phyloP scores from a whole-genome alignment of 2,113 vertebrate species.

The Daubentonia madagascariensis region DNA sequence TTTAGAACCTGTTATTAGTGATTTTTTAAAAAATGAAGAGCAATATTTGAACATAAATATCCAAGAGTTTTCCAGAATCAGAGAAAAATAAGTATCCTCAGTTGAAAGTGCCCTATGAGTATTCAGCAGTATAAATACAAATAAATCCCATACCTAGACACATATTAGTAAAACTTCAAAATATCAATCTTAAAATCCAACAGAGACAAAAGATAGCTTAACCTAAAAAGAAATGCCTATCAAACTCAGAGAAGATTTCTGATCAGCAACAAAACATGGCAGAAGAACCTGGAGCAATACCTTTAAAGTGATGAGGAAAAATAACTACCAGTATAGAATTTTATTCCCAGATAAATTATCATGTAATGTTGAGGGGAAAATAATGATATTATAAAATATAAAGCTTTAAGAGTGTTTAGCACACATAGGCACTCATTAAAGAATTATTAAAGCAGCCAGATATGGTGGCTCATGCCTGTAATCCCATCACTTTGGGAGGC shows the following conservation, averaged over 20 bases:
- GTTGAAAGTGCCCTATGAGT: background rate
- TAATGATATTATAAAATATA: background rate
- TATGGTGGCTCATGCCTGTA: no score
- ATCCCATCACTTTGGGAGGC: no score
- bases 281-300: background rate
- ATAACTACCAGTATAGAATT: background rate
- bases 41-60: background rate
- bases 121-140: background rate
- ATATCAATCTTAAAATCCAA: background rate
- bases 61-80: background rate
- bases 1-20: background rate
- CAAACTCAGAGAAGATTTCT: background rate
- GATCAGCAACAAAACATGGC: background rate
- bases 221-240: background rate
- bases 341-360: background rate
- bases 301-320: background rate
- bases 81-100: background rate
- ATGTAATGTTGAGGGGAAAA: background rate
- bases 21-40: background rate
- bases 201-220: background rate
- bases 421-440: background rate
- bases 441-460: no score
- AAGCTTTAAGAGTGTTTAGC: background rate
- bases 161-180: slow-evolving; percentile 18
- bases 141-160: background rate